A percentile compares a stretch with the other conserved stretches of the same genome.
Evolutionary conservation across 2,113 vertebrate genomes (phyloP).

Genomic region (Caranx ignobilis): DNA sequence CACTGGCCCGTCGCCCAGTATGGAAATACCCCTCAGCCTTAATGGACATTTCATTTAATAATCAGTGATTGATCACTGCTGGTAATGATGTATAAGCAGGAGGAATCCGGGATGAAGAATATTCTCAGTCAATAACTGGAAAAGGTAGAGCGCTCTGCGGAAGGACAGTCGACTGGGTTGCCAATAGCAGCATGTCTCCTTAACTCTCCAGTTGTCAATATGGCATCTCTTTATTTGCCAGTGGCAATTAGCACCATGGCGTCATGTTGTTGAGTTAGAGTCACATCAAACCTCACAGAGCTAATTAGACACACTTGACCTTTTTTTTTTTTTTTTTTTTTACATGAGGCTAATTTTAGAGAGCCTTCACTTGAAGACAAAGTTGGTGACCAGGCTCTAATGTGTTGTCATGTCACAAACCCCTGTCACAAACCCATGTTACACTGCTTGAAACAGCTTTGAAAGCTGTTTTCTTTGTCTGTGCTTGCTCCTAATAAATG

Average conservation of each 20-base stretch:
- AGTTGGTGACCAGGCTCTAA: too few relatives aligned
- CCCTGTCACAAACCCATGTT: background rate
- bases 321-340: slow-evolving; percentile 42
- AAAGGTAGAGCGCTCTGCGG: slow-evolving; percentile 45
- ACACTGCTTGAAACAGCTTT: too few relatives aligned
- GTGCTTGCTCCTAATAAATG: too few relatives aligned
- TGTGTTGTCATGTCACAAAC: background rate
- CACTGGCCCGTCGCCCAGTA: slow-evolving; percentile 69
- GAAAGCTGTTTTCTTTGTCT: too few relatives aligned
- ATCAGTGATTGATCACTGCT: slow-evolving; percentile 78
- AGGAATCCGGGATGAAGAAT: slow-evolving; percentile 63
- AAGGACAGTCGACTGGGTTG: slow-evolving; percentile 44
- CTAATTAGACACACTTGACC: slow-evolving; percentile 76
- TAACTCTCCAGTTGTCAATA: slow-evolving; percentile 72
- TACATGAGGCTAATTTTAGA: slow-evolving; percentile 53
- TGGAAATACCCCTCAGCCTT: slow-evolving; percentile 71
- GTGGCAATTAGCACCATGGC: slow-evolving; percentile 66
- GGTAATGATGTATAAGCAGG: slow-evolving; percentile 79
- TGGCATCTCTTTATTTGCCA: slow-evolving; percentile 71
- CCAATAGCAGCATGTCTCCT: slow-evolving; percentile 65
- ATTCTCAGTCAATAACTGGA: slow-evolving; percentile 75
- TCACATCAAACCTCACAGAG: slow-evolving; percentile 59
- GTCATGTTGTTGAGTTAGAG: slow-evolving; percentile 58
- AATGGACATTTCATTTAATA: slow-evolving; percentile 82
- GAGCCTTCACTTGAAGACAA: slow-evolving; percentile 23